Conservation (phyloP, 2,888 invertebrate species). For the Synergus japonicus region DNA sequence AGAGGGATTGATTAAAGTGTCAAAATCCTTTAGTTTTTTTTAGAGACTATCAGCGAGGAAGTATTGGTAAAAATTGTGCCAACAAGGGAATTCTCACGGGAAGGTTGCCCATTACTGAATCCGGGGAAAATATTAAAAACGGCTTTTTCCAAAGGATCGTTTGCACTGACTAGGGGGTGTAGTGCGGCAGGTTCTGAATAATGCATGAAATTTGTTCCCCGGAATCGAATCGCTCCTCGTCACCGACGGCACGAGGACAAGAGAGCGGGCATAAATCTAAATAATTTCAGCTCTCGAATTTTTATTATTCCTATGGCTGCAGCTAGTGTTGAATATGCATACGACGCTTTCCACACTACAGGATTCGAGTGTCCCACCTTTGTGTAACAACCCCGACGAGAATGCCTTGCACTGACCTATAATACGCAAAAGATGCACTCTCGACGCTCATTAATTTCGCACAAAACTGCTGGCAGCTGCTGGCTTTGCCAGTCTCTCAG, state of each 20-base stretch:
- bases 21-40: not conserved
- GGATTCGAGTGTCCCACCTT: constrained; percentile 30
- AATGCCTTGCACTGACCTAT: constrained; percentile 5
- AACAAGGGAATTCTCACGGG: not conserved
- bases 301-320: constrained; percentile 70
- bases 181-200: constrained; percentile 70
- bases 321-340: constrained; percentile 69
- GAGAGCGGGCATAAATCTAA: constrained; percentile 75
- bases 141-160: constrained; percentile 68
- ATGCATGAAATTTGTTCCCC: constrained; percentile 75
- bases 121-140: constrained; percentile 60
- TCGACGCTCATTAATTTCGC: constrained; percentile 19
- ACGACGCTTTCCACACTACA: constrained; percentile 48
- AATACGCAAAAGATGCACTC: constrained; percentile 5
- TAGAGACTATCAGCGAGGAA: not conserved
- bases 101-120: constrained; percentile 7
- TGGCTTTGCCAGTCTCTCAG: not conserved
- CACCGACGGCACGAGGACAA: constrained; percentile 69
- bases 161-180: constrained; percentile 67
- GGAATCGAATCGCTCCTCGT: constrained; percentile 73
- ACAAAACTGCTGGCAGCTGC: not conserved
- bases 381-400: constrained; percentile 1
- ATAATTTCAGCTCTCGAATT: constrained; percentile 73
- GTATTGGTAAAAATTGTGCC: not conserved
- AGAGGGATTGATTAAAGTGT: not conserved